These are phyloP conservation scores for Torymus aiolomorphi DNA, from an alignment of 2,888 invertebrate genomes.

Conservation along the genomic window DNA sequence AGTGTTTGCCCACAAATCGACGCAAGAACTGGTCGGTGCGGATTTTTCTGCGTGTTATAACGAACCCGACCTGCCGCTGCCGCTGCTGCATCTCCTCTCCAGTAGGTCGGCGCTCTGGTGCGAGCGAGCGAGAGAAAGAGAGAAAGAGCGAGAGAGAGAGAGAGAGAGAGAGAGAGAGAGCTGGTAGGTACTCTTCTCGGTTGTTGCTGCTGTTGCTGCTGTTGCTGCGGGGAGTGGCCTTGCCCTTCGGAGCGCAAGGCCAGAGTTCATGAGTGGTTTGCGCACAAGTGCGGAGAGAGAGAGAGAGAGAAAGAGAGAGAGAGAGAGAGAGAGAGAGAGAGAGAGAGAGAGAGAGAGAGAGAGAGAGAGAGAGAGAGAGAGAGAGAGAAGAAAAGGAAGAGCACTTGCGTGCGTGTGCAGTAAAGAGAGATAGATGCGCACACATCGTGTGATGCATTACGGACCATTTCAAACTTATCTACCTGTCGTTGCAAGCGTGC, in stretches of 20 bases:
- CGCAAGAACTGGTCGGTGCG: conserved; percentile 69
- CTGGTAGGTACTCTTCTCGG: conserved; percentile 28
- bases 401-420: not conserved
- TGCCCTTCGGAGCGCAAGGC: conserved; percentile 68
- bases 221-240: conserved; percentile 61
- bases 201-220: not conserved
- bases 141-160: conserved; percentile 10
- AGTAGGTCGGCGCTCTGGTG: conserved; percentile 60
- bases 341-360: too few species aligned
- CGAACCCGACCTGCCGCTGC: conserved; percentile 61
- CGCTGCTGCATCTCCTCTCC: conserved; percentile 20
- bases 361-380: too few species aligned
- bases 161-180: conserved; percentile 32
- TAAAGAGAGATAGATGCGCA: not conserved
- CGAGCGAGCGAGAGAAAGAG: conserved; percentile 36
- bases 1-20: conserved; percentile 69
- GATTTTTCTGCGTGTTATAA: conserved; percentile 66
- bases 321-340: too few species aligned
- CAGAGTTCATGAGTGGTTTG: conserved; percentile 67
- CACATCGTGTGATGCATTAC: conserved; percentile 33
- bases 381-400: not conserved
- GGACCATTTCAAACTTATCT: conserved; percentile 34
- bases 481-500: conserved; percentile 4
- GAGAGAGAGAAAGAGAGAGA: conserved; percentile 7
- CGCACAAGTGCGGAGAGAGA: conserved; percentile 25